Evolutionary conservation across 2,888 invertebrate species (phyloP).

Genomic region (Zonitis immaculata): DNA sequence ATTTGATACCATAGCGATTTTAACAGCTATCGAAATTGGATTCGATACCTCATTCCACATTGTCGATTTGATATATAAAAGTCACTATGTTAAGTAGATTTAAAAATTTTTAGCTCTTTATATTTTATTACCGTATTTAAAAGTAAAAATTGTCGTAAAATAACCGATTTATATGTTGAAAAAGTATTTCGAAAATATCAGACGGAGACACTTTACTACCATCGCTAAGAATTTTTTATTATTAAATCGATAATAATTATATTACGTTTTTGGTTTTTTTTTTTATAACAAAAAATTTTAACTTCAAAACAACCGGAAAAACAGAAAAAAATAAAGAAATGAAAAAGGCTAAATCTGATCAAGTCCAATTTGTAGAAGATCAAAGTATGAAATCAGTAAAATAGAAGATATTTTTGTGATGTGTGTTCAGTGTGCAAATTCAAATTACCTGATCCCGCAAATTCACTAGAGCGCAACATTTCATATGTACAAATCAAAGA

Average conservation of each 20-base stretch:
- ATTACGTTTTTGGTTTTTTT: too few species aligned
- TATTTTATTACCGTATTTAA: not conserved
- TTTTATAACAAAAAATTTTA: too few species aligned
- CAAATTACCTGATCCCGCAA: constrained; percentile 42
- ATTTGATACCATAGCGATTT: not conserved
- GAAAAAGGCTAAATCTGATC: not conserved
- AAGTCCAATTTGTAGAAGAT: constrained; percentile 20
- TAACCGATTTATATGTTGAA: too few species aligned
- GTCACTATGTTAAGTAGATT: not conserved
- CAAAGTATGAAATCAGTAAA: constrained; percentile 31
- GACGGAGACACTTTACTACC: not conserved
- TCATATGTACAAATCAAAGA: constrained; percentile 41
- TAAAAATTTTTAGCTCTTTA: not conserved
- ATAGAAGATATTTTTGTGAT: constrained; percentile 7
- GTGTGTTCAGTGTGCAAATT: constrained; percentile 28
- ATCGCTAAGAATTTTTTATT: not conserved
- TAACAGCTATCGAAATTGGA: not conserved
- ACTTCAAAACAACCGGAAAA: too few species aligned
- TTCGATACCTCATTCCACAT: too few species aligned
- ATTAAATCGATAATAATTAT: not conserved
- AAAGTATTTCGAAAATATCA: not conserved
- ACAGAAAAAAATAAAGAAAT: not conserved
- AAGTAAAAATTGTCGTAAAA: not conserved
- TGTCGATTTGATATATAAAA: too few species aligned
- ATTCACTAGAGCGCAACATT: constrained; percentile 40